Conservation (phyloP, 2,888 invertebrate genomes). For the Listrodromus nycthemerus region DNA sequence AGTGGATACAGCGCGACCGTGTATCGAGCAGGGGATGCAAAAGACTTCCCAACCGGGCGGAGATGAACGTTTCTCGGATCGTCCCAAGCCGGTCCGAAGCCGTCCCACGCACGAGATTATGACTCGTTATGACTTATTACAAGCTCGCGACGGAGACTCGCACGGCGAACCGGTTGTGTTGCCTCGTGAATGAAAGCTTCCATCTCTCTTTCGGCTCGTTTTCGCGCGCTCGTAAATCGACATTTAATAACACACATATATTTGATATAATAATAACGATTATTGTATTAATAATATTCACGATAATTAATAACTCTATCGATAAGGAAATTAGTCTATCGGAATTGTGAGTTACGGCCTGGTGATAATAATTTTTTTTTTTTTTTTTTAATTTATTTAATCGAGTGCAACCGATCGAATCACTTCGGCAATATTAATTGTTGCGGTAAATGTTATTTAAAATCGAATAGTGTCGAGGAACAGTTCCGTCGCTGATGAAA, state of each 20-base stretch:
- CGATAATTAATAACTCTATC: no score
- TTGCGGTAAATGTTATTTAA: no score
- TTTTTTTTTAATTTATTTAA: no score
- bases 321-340: no score
- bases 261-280: neutral
- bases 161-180: slow-evolving; percentile 65
- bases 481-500: no score
- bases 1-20: neutral
- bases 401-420: no score
- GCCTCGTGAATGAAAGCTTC: slow-evolving; percentile 63
- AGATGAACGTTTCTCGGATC: slow-evolving; percentile 15
- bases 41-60: slow-evolving; percentile 11
- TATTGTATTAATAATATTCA: neutral
- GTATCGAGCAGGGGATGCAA: neutral
- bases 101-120: slow-evolving; percentile 65
- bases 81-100: slow-evolving; percentile 38
- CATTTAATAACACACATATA: slow-evolving; percentile 38
- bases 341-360: no score
- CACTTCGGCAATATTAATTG: no score
- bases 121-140: slow-evolving; percentile 68
- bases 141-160: slow-evolving; percentile 61
- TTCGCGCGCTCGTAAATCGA: slow-evolving; percentile 50
- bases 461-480: no score
- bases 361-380: no score
- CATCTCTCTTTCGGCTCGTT: slow-evolving; percentile 45